Conservation (phyloP, 23 tunicate genomes). For the Trididemnum clinides region DNA sequence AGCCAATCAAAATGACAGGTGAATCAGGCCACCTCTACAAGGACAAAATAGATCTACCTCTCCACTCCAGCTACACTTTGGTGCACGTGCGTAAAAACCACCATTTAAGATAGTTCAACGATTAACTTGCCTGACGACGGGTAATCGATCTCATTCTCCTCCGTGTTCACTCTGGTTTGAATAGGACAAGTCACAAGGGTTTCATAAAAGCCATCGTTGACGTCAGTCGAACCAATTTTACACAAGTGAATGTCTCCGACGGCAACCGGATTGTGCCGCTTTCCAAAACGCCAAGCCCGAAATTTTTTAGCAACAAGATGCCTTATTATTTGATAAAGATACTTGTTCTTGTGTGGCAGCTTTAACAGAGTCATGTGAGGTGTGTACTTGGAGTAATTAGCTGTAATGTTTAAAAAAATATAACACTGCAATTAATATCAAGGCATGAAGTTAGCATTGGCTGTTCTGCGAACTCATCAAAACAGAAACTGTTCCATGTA, state of each 20-base stretch:
- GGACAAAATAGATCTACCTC: no score
- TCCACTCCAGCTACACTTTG: no score
- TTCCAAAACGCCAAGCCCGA: conserved; percentile 19
- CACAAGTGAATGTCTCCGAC: conserved; percentile 19
- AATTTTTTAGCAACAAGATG: neutral
- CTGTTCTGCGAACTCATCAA: no score
- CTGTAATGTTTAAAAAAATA: neutral
- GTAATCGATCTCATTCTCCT: no score
- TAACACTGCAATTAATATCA: neutral
- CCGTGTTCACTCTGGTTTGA: no score
- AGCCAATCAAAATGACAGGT: no score
- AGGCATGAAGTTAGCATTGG: no score
- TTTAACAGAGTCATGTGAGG: conserved; percentile 49
- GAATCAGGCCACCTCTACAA: no score
- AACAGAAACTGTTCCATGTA: no score
- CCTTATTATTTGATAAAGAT: neutral
- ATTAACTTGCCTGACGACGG: no score
- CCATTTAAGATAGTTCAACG: no score
- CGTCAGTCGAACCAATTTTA: conserved; percentile 7
- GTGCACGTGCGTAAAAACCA: no score
- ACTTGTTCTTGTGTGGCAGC: neutral
- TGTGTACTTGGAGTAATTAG: neutral
- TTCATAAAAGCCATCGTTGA: conserved; percentile 30
- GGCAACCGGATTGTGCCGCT: neutral
- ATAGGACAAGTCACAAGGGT: neutral